Base-by-base conservation (phyloP, 2,797 vertebrate genomes). In the Chrosomus eos region DNA sequence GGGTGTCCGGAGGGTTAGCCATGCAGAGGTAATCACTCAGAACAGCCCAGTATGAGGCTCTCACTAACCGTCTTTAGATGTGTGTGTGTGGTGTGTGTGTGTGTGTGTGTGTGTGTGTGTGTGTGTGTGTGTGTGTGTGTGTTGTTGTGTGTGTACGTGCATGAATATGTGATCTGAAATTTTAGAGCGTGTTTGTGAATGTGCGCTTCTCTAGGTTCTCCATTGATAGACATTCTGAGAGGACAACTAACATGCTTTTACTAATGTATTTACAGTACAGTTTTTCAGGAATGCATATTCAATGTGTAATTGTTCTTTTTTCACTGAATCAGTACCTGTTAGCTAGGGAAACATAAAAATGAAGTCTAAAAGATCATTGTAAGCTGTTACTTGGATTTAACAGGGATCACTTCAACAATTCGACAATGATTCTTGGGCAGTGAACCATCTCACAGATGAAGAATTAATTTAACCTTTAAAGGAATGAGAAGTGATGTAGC, bases 41-140 rank as follows among this genome's bases (percentile, higher is more conserved):
- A 93, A 93, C 94, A 93, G 90, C 93, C 82, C 93, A 92, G 93
- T 91, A 88, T 93, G 92, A 83, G 48, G 83, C 92, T 90, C 90
- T 88, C 92, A 92, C 91, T 83, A 83, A 90, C 91, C 91, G 33
- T 76, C 45, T 82, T 31, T 73, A 36, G 28, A 51, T 21, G 3
- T 21, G 84, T 2, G 60, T 28, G 28, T 79, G 51, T 14, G 33
- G 82, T 26, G 78, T 18, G 28, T 76, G 51, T 53, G 51, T n/a
- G 45, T 11, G 40, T 18, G 3, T n/a, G 83, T 53, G 67, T 55
- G 36, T 74, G 53, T 19, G 51, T 64, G 26, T 13, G 5, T 8
- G 18, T 19, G 51, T 64, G 26, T 11, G 5, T 7, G 18, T 19
- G 51, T 64, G n/a, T 11, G 5, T 7, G 18, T 19, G 51, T 64